Conservation (phyloP, 2,113 vertebrate species). For the Nycticorax nycticorax region DNA sequence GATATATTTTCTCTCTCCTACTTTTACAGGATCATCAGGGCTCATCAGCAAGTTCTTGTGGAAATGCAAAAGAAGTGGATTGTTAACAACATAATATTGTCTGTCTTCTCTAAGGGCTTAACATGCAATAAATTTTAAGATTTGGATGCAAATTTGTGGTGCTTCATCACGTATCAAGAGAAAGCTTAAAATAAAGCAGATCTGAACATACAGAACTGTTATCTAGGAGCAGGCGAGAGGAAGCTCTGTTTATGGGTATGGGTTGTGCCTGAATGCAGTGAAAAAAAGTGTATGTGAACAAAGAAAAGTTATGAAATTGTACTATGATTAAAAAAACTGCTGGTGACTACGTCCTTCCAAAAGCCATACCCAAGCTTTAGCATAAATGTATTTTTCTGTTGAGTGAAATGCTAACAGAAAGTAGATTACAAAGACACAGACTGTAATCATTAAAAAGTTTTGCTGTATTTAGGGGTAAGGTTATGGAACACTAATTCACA, state of each 20-base stretch:
- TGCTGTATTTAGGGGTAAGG: neutral
- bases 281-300: neutral
- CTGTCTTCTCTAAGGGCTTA: neutral
- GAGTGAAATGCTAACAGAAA: neutral
- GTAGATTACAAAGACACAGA: neutral
- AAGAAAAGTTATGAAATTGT: neutral
- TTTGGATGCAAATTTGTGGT: neutral
- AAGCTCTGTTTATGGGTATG: neutral
- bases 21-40: neutral
- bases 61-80: neutral
- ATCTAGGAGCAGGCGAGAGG: neutral
- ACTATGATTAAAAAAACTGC: neutral
- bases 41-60: neutral
- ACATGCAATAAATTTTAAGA: neutral
- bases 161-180: neutral
- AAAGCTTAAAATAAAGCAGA: neutral
- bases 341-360: neutral
- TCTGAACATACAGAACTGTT: neutral
- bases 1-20: neutral
- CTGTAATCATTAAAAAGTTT: neutral
- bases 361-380: neutral
- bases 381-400: neutral
- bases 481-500: neutral
- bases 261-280: neutral
- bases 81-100: neutral